phyloP scores from a whole-genome alignment of 2,797 vertebrate genomes.

The Tenualosa ilisha region DNA sequence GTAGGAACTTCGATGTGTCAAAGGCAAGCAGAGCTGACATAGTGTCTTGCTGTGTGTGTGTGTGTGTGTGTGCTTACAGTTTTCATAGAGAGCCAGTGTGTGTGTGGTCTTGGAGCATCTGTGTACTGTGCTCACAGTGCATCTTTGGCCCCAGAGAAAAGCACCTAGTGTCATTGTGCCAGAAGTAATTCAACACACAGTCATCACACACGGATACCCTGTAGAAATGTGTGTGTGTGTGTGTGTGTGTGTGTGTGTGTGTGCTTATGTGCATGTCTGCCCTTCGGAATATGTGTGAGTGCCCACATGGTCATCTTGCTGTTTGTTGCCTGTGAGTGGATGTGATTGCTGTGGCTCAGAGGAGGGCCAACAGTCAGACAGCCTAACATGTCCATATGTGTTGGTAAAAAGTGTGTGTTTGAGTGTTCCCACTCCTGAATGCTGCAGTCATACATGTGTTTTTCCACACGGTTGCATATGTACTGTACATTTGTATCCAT shows the following conservation, averaged over 20 bases:
- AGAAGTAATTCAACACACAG: slow-evolving; percentile 8
- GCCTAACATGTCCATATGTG: not conserved
- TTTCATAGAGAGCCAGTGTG: not conserved
- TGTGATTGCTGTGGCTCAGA: not conserved
- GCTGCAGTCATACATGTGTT: not conserved
- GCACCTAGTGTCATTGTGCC: slow-evolving; percentile 3
- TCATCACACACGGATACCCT: not conserved
- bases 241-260: slow-evolving; percentile 15
- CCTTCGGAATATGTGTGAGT: not conserved
- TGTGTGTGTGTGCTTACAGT: not conserved
- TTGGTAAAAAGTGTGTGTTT: not conserved
- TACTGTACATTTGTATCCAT: not conserved
- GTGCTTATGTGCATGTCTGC: not conserved
- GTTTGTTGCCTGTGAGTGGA: not conserved
- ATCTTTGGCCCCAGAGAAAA: not conserved
- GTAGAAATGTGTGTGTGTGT: slow-evolving; percentile 6
- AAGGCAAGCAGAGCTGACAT: too few relatives aligned
- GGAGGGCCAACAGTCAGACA: not conserved
- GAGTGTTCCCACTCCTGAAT: not conserved
- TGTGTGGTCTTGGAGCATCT: slow-evolving; percentile 11
- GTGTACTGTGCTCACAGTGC: not conserved
- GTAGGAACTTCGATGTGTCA: not conserved
- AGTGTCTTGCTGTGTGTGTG: not conserved
- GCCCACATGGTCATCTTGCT: not conserved
- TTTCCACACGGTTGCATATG: not conserved